A percentile compares a stretch with the other conserved stretches of the same genome.
phyloP scores from a whole-genome alignment of 2,888 invertebrate genomes.

The Eilema depressum region DNA sequence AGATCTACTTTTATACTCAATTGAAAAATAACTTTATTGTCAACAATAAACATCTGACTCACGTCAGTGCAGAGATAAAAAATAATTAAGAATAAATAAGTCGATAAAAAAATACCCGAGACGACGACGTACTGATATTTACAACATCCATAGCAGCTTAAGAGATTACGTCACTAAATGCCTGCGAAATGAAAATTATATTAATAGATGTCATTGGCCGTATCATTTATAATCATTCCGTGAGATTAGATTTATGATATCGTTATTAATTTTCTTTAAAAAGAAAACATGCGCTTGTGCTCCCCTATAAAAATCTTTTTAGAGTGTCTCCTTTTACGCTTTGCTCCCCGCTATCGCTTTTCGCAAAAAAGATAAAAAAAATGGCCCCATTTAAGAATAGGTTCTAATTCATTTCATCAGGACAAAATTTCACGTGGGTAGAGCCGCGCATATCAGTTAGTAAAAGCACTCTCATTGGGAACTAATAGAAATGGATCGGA shows the following conservation, averaged over 20 bases:
- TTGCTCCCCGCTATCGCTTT: not conserved
- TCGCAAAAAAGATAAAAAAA: too few species aligned
- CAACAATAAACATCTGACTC: too few species aligned
- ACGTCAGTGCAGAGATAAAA: too few species aligned
- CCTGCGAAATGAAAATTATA: not conserved
- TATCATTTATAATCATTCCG: not conserved
- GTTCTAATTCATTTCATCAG: too few species aligned
- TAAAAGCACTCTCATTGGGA: not conserved
- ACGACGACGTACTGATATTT: not conserved
- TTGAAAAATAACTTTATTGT: too few species aligned
- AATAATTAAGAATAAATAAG: not conserved
- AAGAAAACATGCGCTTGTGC: not conserved
- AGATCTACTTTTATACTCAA: too few species aligned
- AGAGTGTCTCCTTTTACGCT: not conserved
- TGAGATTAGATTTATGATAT: conserved; percentile 1
- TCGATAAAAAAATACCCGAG: not conserved
- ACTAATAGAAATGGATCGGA: not conserved
- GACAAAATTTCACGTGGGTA: too few species aligned
- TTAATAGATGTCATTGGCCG: not conserved
- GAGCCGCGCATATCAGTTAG: too few species aligned
- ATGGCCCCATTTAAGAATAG: too few species aligned
- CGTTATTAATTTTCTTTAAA: not conserved
- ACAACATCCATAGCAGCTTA: not conserved
- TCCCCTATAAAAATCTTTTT: not conserved
- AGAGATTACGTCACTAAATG: not conserved